phyloP scores from a whole-genome alignment of 2,888 invertebrate genomes.

The Listrodromus nycthemerus region DNA sequence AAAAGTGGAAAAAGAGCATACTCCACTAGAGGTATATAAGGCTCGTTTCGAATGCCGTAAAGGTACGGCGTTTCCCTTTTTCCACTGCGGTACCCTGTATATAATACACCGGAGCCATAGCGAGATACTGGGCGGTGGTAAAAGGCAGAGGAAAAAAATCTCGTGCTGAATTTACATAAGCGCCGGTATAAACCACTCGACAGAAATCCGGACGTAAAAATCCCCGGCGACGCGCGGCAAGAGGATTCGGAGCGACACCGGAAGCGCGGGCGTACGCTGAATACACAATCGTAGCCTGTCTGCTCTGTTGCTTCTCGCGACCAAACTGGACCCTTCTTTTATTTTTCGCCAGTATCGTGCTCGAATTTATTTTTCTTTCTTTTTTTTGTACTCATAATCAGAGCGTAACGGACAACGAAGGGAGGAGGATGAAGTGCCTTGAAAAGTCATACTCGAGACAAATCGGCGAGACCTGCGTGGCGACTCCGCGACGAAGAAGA shows the following conservation, averaged over 20 bases:
- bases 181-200: constrained; percentile 84
- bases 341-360: constrained; percentile 73
- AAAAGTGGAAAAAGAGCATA: constrained; percentile 15
- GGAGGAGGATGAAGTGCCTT: constrained; percentile 48
- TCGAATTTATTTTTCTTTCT: constrained; percentile 32
- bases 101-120: constrained; percentile 23
- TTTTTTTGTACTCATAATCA: constrained; percentile 16
- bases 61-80: constrained; percentile 68
- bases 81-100: constrained; percentile 11
- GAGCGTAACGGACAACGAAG: background rate
- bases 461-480: constrained; percentile 77
- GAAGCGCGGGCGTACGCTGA: constrained; percentile 80
- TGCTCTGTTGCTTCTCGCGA: constrained; percentile 37
- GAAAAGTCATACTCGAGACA: constrained; percentile 76
- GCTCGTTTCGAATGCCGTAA: constrained; percentile 75
- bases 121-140: constrained; percentile 29
- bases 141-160: constrained; percentile 76
- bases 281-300: constrained; percentile 80
- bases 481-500: constrained; percentile 56
- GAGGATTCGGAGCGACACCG: constrained; percentile 78
- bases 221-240: constrained; percentile 64
- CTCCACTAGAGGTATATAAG: constrained; percentile 57
- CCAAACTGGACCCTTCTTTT: constrained; percentile 71
- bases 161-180: constrained; percentile 84
- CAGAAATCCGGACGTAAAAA: constrained; percentile 83